Percentiles rank a stretch among this genome's conserved stretches.
These are phyloP conservation scores for Phaethornis superciliosus DNA, from an alignment of 2,113 vertebrate genomes.

Conservation along the genomic window DNA sequence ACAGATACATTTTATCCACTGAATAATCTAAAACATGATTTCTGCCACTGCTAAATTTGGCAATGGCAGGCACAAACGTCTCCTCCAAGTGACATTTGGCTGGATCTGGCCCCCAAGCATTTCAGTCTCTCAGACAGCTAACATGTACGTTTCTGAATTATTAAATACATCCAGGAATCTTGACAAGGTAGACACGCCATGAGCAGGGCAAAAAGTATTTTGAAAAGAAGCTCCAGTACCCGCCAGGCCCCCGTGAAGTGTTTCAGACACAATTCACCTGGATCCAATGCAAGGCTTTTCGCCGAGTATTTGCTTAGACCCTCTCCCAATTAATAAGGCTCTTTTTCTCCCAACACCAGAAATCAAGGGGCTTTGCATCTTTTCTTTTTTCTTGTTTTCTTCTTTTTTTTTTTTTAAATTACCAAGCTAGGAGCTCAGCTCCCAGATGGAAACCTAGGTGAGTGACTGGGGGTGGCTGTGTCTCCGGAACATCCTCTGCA, in stretches of 20 bases:
- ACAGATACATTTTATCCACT: background rate
- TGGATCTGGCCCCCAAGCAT: background rate
- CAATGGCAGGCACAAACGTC: background rate
- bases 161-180: background rate
- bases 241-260: background rate
- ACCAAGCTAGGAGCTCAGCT: background rate
- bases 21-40: background rate
- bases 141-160: background rate
- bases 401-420: background rate
- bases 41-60: background rate
- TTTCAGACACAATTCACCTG: background rate
- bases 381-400: background rate
- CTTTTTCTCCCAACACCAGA: background rate
- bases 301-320: background rate
- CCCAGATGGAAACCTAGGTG: accelerated
- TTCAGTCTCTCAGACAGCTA: background rate
- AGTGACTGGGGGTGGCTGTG: background rate
- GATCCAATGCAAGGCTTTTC: background rate
- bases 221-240: background rate
- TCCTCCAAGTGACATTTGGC: background rate
- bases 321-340: background rate
- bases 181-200: background rate
- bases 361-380: background rate
- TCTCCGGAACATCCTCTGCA: background rate
- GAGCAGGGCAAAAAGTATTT: background rate